A percentile compares a stretch with the other conserved stretches of the same genome.
Evolutionary conservation across 2,113 vertebrate species (phyloP).

Genomic region (Sturnira hondurensis): DNA sequence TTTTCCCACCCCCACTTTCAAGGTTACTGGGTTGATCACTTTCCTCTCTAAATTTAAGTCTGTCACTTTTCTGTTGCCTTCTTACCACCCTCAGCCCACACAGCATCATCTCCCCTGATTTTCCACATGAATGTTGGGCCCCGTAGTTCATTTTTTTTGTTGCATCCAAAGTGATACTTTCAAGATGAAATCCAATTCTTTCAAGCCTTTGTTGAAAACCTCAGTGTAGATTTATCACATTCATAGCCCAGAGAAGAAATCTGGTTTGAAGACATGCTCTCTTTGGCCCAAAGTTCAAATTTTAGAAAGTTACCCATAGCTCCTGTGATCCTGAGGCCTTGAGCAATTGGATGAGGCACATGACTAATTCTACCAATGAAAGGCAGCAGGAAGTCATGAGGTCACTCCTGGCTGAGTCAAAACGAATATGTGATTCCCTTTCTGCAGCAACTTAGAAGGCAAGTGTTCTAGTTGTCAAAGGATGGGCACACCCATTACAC

Average conservation of each 20-base stretch:
- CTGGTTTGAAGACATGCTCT: background rate
- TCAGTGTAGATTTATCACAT: background rate
- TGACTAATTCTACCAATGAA: background rate
- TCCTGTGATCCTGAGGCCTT: no score
- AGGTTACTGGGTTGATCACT: background rate
- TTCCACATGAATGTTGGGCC: accelerated
- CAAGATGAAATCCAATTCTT: background rate
- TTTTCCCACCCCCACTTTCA: background rate
- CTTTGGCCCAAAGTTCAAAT: background rate
- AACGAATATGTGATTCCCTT: background rate
- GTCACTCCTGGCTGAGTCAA: background rate
- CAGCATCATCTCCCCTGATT: background rate
- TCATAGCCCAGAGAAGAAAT: background rate
- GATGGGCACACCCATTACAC: no score
- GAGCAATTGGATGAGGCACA: background rate
- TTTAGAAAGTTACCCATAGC: background rate
- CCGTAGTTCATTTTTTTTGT: accelerated
- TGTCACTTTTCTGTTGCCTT: background rate
- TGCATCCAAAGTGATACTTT: background rate
- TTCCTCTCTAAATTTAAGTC: no score
- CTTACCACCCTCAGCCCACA: background rate
- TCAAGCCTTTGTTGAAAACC: background rate
- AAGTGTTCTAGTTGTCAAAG: background rate
- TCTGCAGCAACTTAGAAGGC: no score
- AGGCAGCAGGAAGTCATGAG: background rate